These are phyloP conservation scores for Sminthopsis crassicaudata DNA, from an alignment of 2,113 vertebrate genomes.

Conservation along the genomic window DNA sequence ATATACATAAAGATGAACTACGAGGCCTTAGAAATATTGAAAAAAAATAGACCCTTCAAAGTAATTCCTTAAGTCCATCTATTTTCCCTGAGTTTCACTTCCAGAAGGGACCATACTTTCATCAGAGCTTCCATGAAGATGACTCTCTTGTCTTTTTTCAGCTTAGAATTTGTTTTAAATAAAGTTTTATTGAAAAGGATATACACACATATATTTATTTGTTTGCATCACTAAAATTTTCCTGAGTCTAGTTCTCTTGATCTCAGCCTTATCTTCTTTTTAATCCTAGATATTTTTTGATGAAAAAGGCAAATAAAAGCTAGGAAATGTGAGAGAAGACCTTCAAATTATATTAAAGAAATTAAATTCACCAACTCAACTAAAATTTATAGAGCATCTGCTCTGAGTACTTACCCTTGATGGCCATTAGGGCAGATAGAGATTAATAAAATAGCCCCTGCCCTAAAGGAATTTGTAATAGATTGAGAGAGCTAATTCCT, in stretches of 20 bases:
- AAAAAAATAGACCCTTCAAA: background rate
- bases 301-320: constrained; percentile 38
- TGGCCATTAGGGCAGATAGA: background rate
- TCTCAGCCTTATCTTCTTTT: background rate
- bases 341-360: background rate
- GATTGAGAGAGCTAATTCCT: background rate
- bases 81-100: constrained; percentile 10
- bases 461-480: background rate
- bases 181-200: too few relatives aligned
- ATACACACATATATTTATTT: too few relatives aligned
- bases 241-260: background rate
- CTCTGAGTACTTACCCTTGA: background rate
- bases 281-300: constrained; percentile 8
- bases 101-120: constrained; percentile 8
- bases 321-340: constrained; percentile 9
- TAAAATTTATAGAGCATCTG: background rate
- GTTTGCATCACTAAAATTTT: too few relatives aligned
- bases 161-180: too few relatives aligned
- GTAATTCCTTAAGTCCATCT: background rate
- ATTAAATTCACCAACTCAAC: background rate
- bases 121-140: constrained; percentile 9
- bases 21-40: background rate
- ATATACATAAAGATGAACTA: background rate
- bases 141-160: background rate
- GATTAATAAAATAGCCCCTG: background rate